Evolutionary conservation across 2,113 vertebrate species (phyloP).

Genomic region (Himantopus leucocephalus): DNA sequence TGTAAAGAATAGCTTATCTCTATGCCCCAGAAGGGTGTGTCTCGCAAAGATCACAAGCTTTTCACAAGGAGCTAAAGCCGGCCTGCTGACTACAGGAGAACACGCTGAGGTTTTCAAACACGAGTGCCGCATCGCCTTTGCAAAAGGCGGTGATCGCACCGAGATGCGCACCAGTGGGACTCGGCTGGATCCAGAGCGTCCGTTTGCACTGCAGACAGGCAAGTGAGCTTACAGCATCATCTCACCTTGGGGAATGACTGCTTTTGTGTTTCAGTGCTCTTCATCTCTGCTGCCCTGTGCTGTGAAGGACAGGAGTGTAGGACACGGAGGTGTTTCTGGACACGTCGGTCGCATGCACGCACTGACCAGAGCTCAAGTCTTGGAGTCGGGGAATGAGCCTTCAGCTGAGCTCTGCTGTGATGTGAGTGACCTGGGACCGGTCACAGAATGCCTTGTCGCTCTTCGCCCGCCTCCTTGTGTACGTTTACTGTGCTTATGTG

Average conservation of each 20-base stretch:
- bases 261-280: background rate
- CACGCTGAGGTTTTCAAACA: background rate
- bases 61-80: background rate
- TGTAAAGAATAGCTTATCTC: slow-evolving; percentile 44
- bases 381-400: background rate
- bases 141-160: fast-evolving
- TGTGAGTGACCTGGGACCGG: background rate
- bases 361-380: background rate
- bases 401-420: background rate
- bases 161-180: fast-evolving
- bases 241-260: background rate
- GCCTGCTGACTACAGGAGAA: background rate
- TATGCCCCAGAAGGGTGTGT: slow-evolving; percentile 46
- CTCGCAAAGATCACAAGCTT: slow-evolving; percentile 34
- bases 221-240: background rate
- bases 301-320: background rate
- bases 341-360: fast-evolving
- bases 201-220: background rate
- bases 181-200: fast-evolving
- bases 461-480: background rate
- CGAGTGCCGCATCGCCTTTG: background rate
- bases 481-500: no score
- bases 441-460: background rate
- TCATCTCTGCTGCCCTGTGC: background rate
- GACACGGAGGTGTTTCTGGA: background rate